Conservation (phyloP, 2,113 vertebrate species). For the Nipponia nippon region DNA sequence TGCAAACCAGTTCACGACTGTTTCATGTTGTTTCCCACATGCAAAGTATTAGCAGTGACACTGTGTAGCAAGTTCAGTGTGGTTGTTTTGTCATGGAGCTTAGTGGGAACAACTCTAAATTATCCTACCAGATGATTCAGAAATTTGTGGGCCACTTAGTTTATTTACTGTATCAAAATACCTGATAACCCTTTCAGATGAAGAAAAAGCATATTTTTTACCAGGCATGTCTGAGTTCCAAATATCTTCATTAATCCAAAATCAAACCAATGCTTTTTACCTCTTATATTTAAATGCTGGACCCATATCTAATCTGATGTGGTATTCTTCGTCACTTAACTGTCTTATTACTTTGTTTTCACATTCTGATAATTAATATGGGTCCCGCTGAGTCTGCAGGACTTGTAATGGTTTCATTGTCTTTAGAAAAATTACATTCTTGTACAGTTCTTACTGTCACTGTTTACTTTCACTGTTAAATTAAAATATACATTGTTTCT, state of each 20-base stretch:
- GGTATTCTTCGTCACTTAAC: constrained; percentile 32
- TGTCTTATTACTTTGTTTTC: constrained; percentile 5
- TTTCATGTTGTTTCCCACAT: not conserved
- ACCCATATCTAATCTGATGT: constrained; percentile 15
- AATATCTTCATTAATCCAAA: constrained; percentile 25
- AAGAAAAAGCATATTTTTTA: not conserved
- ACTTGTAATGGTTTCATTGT: not conserved
- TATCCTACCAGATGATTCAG: not conserved
- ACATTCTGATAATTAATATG: constrained; percentile 35
- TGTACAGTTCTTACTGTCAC: not conserved
- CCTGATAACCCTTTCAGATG: not conserved
- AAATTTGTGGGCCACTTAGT: not conserved
- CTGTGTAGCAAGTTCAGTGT: not conserved
- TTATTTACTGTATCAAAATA: not conserved
- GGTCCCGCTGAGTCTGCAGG: not conserved
- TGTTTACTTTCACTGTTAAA: not conserved
- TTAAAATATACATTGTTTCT: not conserved
- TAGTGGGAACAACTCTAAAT: not conserved
- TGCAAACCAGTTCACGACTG: not conserved
- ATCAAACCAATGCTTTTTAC: not conserved
- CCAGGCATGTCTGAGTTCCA: not conserved
- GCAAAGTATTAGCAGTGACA: not conserved
- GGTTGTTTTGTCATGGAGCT: not conserved
- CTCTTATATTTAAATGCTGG: constrained; percentile 6
- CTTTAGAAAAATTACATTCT: not conserved